Base-by-base conservation (phyloP, 1,140 invertebrate species). In the Magallana ariakensis region DNA sequence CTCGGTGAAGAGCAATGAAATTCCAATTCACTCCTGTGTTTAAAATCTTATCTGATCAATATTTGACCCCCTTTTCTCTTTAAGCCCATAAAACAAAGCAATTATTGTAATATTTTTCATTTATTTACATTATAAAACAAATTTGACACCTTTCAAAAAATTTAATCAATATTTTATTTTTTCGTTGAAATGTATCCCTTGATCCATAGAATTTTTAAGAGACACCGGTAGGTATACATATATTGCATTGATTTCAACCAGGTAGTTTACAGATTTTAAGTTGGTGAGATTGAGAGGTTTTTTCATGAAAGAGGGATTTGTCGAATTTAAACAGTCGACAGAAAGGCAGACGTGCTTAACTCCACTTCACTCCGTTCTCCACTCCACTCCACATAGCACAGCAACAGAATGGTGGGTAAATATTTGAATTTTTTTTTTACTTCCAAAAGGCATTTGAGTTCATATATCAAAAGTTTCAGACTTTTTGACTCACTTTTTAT, bases 41-140 rank as follows among this genome's bases (percentile, higher is more conserved):
- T 75, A 33, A 75, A 75, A 33, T 75, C 58, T 62, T 62, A 62
- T 62, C 66, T 46, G 66, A 75, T 75, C 66, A 75, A 75, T 75
- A 26, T 75, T 33, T 75, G 22, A 75, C 22, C 66, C 66, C 33
- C 62, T 75, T 75, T 33, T 75, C n/a, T 26, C 66, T 26, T 11
- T 7, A 75, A 26, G 13, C 13, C 11, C 22, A 3, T 75, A 26
- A 8, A 75, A 75, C 10, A 75, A 75, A 4, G 10, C 58, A 75
- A 22, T 10, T 46, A 46, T 46, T 75, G 66, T 26, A 11, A 75
- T 22, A n/a, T n/a, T 60, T 13, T 60, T 60, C 11, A 60, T 60
- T 16, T 26, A 13, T 75, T 26, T 9, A 26, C 22, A 75, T 75
- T 22, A 26, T 26, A 46, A 22, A 22, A 8, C 3, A 2, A 26